A percentile compares a stretch with the other conserved stretches of the same genome.
phyloP scores from a whole-genome alignment of 1,140 invertebrate species.

The Vanessa atalanta region DNA sequence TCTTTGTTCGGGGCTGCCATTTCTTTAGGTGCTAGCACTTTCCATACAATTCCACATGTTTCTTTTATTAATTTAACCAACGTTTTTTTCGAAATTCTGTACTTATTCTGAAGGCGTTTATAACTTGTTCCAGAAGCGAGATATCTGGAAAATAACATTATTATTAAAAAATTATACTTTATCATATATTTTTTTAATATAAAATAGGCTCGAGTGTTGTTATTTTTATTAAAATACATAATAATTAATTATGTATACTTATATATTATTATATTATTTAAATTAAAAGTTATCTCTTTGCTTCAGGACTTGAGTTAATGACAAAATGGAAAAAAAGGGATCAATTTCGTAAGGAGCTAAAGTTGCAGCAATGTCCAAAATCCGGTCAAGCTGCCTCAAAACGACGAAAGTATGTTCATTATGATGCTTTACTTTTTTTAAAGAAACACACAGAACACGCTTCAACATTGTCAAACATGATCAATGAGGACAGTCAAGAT shows the following conservation, averaged over 20 bases:
- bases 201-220: conserved; percentile 14
- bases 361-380: conserved; percentile 24
- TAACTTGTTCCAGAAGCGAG: conserved; percentile 19
- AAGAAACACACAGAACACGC: conserved; percentile 24
- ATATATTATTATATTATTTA: too few species aligned
- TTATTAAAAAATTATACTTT: conserved; percentile 16
- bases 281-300: conserved; percentile 18
- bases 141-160: conserved; percentile 20
- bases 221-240: conserved; percentile 20
- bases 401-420: conserved; percentile 25
- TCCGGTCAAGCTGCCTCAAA: conserved; percentile 23
- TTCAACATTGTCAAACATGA: conserved; percentile 24
- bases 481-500: conserved; percentile 27
- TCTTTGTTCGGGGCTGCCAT: conserved; percentile 15
- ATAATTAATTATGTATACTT: conserved; percentile 18
- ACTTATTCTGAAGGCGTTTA: conserved; percentile 18
- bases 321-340: conserved; percentile 10
- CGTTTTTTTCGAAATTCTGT: conserved; percentile 14
- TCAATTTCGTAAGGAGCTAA: conserved; percentile 17
- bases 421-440: conserved; percentile 23
- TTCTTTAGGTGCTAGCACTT: conserved; percentile 20
- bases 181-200: conserved; percentile 17
- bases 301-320: conserved; percentile 17
- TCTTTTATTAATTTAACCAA: conserved; percentile 14
- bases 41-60: conserved; percentile 19